These are phyloP conservation scores for Sebastes oblongus DNA, from an alignment of 2,797 vertebrate species.

Conservation along the genomic window DNA sequence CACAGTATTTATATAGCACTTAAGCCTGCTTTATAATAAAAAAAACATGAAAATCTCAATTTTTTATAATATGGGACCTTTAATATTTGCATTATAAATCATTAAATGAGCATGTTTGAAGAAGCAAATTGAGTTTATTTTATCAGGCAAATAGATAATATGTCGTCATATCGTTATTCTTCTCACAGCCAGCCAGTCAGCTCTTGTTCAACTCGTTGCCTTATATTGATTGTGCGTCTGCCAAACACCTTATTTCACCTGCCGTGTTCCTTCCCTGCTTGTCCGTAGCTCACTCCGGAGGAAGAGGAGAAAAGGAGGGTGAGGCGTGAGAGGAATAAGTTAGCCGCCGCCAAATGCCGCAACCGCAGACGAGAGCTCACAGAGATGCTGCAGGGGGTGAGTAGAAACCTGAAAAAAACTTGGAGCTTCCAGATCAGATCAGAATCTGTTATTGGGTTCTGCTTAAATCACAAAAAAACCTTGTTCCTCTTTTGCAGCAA, in stretches of 20 bases:
- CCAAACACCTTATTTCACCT: slow-evolving; percentile 34
- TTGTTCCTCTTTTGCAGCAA: not conserved
- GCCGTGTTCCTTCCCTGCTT: slow-evolving; percentile 23
- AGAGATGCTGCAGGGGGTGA: slow-evolving; percentile 96
- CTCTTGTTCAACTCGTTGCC: slow-evolving; percentile 8
- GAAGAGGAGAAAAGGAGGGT: slow-evolving; percentile 98
- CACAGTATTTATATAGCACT: too few relatives aligned
- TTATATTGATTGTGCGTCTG: slow-evolving; percentile 20
- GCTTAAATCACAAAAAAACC: not conserved
- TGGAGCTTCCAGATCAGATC: not conserved
- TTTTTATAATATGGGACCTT: too few relatives aligned
- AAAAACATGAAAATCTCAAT: too few relatives aligned
- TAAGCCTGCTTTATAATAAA: too few relatives aligned
- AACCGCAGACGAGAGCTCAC: slow-evolving; percentile 97
- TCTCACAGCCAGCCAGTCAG: not conserved
- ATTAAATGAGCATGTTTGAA: not conserved
- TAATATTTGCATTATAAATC: rapidly evolving
- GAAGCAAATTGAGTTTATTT: not conserved
- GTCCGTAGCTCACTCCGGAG: slow-evolving; percentile 91
- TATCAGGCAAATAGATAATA: not conserved
- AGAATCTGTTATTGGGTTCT: not conserved
- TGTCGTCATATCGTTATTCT: not conserved
- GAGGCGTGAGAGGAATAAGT: slow-evolving; percentile 96
- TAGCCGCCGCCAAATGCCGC: slow-evolving; percentile 98
- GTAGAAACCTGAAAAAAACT: slow-evolving; percentile 56